Conservation (phyloP, 2,797 vertebrate species). For the Fistularia tabacaria region DNA sequence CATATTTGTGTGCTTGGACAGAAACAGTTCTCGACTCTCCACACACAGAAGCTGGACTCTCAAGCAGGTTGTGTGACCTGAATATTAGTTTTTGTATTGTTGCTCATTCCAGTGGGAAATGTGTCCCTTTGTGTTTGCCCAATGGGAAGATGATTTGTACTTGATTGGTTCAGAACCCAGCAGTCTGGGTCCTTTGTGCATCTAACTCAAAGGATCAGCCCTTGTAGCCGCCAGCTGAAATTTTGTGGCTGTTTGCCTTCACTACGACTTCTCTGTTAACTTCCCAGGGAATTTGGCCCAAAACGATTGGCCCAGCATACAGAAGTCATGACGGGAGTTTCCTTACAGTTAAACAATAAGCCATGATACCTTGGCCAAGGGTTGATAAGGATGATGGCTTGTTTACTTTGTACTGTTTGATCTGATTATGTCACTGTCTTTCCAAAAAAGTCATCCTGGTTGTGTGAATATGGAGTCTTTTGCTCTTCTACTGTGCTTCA, state of each 20-base stretch:
- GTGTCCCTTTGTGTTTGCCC: slow-evolving; percentile 56
- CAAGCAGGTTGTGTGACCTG: slow-evolving; percentile 54
- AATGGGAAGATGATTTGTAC: slow-evolving; percentile 55
- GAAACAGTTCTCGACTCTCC: not conserved
- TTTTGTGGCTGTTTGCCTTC: slow-evolving; percentile 35
- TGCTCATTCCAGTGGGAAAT: slow-evolving; percentile 49
- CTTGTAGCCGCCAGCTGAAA: slow-evolving; percentile 42
- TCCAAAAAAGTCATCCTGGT: not conserved
- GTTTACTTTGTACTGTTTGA: too few species aligned
- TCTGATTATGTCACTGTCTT: too few species aligned
- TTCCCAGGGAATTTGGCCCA: too few species aligned
- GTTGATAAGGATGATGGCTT: too few species aligned
- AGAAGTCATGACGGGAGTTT: too few species aligned
- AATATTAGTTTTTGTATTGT: slow-evolving; percentile 57
- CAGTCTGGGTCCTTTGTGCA: slow-evolving; percentile 36
- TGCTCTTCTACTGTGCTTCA: not conserved
- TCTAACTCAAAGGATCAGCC: slow-evolving; percentile 32
- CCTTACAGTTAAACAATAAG: too few species aligned
- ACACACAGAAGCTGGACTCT: slow-evolving; percentile 21
- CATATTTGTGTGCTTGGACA: slow-evolving; percentile 7
- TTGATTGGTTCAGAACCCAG: slow-evolving; percentile 55
- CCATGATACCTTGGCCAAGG: too few species aligned
- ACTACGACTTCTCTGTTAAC: not conserved
- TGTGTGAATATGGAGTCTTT: slow-evolving; percentile 1
- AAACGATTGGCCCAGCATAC: too few species aligned